A percentile compares a stretch with the other conserved stretches of the same genome.
Conservation (phyloP, 1,140 invertebrate genomes). For the Chironomus tepperi region DNA sequence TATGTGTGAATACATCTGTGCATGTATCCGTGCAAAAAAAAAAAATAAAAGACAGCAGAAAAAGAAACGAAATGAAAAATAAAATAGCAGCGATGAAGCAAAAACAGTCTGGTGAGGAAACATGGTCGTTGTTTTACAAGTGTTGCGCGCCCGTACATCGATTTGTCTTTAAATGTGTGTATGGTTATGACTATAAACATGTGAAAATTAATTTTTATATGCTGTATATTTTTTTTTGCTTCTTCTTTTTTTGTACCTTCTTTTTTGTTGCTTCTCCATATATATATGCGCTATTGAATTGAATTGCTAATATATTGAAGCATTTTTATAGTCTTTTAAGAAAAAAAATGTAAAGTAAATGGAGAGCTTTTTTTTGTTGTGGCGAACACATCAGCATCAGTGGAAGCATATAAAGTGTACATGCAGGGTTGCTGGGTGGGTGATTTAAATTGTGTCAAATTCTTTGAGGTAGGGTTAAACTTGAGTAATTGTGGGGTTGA, state of each 20-base stretch:
- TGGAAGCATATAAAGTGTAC: no score
- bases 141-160: slow-evolving; percentile 19
- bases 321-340: slow-evolving; percentile 8
- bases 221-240: not conserved
- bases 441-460: no score
- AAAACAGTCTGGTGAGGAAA: slow-evolving; percentile 11
- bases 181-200: slow-evolving; percentile 23
- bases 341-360: no score
- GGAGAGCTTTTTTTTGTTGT: not conserved
- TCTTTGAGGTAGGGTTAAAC: no score
- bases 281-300: not conserved
- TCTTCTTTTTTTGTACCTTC: not conserved
- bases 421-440: no score
- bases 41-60: no score
- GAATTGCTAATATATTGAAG: slow-evolving; percentile 11
- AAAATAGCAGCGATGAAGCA: not conserved
- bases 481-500: no score
- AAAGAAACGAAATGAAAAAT: no score
- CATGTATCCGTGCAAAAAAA: not conserved
- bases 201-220: slow-evolving; percentile 24
- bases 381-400: no score
- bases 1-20: not conserved
- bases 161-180: slow-evolving; percentile 23
- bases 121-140: slow-evolving; percentile 22
- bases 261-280: not conserved